Evolutionary conservation across 1,140 invertebrate genomes (phyloP).

Genomic region (Chelonus insularis): DNA sequence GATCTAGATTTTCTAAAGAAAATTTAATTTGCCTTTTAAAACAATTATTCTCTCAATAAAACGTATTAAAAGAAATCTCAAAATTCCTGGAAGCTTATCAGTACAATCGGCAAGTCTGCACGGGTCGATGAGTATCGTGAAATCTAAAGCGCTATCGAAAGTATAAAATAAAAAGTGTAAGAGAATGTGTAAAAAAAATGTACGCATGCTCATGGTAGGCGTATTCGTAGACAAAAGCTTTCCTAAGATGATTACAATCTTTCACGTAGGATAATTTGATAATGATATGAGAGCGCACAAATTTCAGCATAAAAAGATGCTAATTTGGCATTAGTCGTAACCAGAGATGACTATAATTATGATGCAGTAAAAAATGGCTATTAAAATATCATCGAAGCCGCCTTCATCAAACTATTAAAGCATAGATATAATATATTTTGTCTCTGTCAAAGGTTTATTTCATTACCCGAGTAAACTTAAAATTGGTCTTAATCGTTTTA

Average conservation of each 20-base stretch:
- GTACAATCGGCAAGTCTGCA: too few relatives aligned
- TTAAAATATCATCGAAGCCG: conserved; percentile 50
- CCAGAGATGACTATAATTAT: conserved; percentile 55
- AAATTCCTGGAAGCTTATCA: too few relatives aligned
- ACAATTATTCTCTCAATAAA: too few relatives aligned
- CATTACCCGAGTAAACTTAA: too few relatives aligned
- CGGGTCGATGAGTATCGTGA: background rate
- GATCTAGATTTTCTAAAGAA: too few relatives aligned
- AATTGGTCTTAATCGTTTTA: background rate
- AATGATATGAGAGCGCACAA: conserved; percentile 50
- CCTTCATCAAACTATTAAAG: background rate
- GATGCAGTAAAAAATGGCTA: conserved; percentile 44
- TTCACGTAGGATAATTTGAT: conserved; percentile 54
- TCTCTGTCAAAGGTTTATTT: background rate
- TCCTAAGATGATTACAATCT: conserved; percentile 52
- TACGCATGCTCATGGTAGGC: conserved; percentile 37
- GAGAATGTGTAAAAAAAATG: conserved; percentile 22
- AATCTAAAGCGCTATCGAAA: background rate
- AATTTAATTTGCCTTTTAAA: too few relatives aligned
- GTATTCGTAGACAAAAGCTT: conserved; percentile 45
- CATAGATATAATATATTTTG: background rate
- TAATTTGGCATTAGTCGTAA: conserved; percentile 54
- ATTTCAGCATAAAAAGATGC: conserved; percentile 56
- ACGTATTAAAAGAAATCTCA: too few relatives aligned
- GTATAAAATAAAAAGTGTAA: conserved; percentile 4